Evolutionary conservation across 30 jellyfish, hydroid and myxozoan genomes (phyloP), one percentile per base, ranked within the genome.

Genomic region (Hydractinia echinata): DNA sequence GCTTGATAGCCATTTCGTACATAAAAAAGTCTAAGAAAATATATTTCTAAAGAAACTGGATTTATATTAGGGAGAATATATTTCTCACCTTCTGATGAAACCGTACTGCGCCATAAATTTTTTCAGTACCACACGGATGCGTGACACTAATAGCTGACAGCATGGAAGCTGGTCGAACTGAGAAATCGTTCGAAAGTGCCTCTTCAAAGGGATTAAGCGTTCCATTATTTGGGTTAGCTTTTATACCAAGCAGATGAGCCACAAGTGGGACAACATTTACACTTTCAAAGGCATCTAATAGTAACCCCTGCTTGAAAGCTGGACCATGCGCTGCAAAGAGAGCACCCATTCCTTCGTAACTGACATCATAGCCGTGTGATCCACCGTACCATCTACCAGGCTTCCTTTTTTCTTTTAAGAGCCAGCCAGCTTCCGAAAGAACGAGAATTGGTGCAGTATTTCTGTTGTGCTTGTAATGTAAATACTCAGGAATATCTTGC

Each of bases 201-300:
- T 76, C 79, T 16, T 76, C 4, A 54, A 76, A 76, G 7, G 20
- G 7, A 0, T 76, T 48, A 6, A 76, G 9, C 11, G 84, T 44
- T 16, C 84, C 84, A 50, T 76, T 76, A 53, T 76, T 76, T 16
- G 84, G 84, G 4, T 1, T 77, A 10, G 82, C 79, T 16, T 49
- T 54, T 6, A 76, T 16, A 11, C 84, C 84, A 16, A 76, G 84
- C 10, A 76, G 15, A 50, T 21, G 19, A 6, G 79, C 84, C 21
- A 76, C 18, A 14, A 76, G 18, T 11, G 84, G 84, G n/a, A 76
- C 84, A 30, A 76, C 20, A 51, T 76, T 76, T 7, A 76, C 84
- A 51, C 79, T 49, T 54, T 76, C 84, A 76, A 76, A 76, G 54
- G 84, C 79, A 7, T 51, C 79, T 5, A 76, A 10, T 8, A 7